Base-by-base conservation (phyloP, 2,888 invertebrate genomes). In the Pediacus dermestoides region DNA sequence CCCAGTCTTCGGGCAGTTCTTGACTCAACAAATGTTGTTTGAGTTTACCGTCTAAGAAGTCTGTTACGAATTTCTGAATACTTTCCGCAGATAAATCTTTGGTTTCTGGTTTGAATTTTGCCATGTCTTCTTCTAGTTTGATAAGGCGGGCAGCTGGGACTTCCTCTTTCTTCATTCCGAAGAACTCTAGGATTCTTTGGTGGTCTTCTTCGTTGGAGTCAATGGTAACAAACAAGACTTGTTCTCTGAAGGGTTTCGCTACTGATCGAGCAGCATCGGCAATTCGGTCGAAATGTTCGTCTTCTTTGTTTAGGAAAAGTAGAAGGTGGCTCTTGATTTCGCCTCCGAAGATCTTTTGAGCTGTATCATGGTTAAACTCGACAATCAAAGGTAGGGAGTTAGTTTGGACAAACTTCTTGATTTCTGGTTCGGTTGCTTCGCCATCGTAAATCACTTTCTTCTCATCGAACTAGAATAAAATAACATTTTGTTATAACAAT, bases 331-430 rank as follows among this genome's bases (percentile, higher is more conserved):
- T 90, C 74, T 97, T 96, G 73, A 99, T 89, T 43, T 93, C 90
- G 54, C 97, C 97, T 36, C 95, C 93, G 68, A 99, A 99, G 73
- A 99, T 94, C 72, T 95, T 95, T 66, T 91, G 88, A 7, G 99
- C 97, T 16, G 93, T 94, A 70, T 96, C 92, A 60, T 95, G 94
- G 56, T 91, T 94, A 76, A 97, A 97, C 70, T 97, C 96, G 37
- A 94, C 88, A 50, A 96, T 82, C 48, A 90, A 72, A 11, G 96
- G 96, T 66, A 97, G 76, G 36, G 90, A 82, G 66, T 94, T 85
- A 25, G 82, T 75, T 46, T 80, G 74, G 52, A 95, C 80, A 77
- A 95, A 96, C 57, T 84, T 82, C 70, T 83, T 85, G 56, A 97
- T 70, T 35, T 72, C 72, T 13, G 82, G 83, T 45, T 80, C 78